Base-by-base conservation (phyloP, 2,113 vertebrate genomes). In the Pygoscelis antarcticus region DNA sequence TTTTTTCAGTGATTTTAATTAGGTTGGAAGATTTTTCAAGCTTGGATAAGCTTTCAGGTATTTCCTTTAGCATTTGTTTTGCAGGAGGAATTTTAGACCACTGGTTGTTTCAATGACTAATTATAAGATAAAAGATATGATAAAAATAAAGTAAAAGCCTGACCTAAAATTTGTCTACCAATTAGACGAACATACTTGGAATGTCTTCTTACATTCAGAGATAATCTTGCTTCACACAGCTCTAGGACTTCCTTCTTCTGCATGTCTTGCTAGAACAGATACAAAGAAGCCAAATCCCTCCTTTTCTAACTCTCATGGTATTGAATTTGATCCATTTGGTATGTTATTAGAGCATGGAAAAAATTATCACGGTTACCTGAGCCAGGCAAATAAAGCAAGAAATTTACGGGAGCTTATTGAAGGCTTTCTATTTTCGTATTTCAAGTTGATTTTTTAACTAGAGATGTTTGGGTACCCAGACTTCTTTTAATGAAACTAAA, bases 1-100 rank as follows among this genome's bases (percentile, higher is more conserved):
- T n/a, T 85, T 84, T 61, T 80, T 83, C 42, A 40, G 47, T 40
- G 36, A 13, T 80, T 96, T 90, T 93, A 94, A 88, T 96, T 66
- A 94, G 69, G 32, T 80, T 90, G 58, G 60, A 61, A 34, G 58
- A n/a, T 80, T 90, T 93, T 90, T 93, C 82, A 94, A 74, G 75
- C 82, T 90, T 90, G 62, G 16, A 19, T 80, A 52, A 88, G 64
- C 58, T 92, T 83, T 74, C 58, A 88, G 92, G 75, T 92, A 58
- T 94, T 83, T 92, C 4, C 44, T 55, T 80, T 60, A 75, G 60
- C 55, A 86, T 87, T 86, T 81, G 22, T 89, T 95, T 90, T 30
- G 46, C 65, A 71, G 60, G 23, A 90, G 60, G 51, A 81, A 66
- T 84, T 92, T 90, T 66, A 87, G 64, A 89, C 34, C 13, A 14